These are phyloP conservation scores for Melanaphis sacchari DNA, from an alignment of 1,140 invertebrate genomes.

Conservation along the genomic window DNA sequence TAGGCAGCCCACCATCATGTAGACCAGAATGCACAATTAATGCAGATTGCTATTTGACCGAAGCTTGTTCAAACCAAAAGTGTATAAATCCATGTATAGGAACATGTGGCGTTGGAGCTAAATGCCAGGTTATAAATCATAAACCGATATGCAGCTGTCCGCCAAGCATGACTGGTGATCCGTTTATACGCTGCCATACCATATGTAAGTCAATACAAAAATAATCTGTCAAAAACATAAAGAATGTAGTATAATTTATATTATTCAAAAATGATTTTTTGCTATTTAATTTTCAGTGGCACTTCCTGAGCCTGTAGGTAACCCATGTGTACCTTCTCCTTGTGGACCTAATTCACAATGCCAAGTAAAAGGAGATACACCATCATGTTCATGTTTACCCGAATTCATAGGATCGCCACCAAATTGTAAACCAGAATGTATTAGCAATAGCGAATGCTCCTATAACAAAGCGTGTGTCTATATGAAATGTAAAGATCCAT, in stretches of 20 bases:
- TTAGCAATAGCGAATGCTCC: conserved; percentile 68
- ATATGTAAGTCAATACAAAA: conserved; percentile 58
- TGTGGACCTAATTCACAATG: conserved; percentile 75
- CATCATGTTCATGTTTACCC: conserved; percentile 69
- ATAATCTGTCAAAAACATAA: neutral
- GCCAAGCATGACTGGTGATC: conserved; percentile 64
- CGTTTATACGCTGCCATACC: conserved; percentile 62
- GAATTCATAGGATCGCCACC: conserved; percentile 66
- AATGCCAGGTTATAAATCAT: conserved; percentile 70
- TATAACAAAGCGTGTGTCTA: conserved; percentile 68
- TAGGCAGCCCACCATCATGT: conserved; percentile 71
- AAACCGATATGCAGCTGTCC: conserved; percentile 67
- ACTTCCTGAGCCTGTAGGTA: conserved; percentile 61
- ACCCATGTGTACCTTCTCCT: conserved; percentile 68
- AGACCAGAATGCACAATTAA: conserved; percentile 71
- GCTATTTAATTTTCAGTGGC: conserved; percentile 48
- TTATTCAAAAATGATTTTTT: neutral
- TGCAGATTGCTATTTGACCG: conserved; percentile 69
- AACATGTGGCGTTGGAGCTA: conserved; percentile 69
- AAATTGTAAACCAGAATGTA: conserved; percentile 68
- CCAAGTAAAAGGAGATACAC: conserved; percentile 67
- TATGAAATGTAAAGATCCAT: conserved; percentile 69
- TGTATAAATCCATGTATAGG: conserved; percentile 71
- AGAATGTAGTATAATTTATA: neutral
- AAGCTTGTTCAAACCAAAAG: conserved; percentile 70